A percentile compares a stretch with the other conserved stretches of the same genome.
These are phyloP conservation scores for Trichonephila clavipes DNA, from an alignment of 1,140 invertebrate species.

Conservation along the genomic window DNA sequence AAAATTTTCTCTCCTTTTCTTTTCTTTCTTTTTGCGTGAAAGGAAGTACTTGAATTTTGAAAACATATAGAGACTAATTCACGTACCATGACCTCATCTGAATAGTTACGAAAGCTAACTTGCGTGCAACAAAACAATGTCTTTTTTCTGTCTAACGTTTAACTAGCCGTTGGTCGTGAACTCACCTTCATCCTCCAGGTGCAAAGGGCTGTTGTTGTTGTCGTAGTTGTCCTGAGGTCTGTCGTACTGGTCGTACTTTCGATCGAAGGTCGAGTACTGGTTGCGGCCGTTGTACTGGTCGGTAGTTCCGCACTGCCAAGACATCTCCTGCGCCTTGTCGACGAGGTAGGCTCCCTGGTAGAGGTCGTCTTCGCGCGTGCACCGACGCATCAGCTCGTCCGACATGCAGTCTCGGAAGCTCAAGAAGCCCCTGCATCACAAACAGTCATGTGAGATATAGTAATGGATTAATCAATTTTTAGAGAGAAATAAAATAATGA, in stretches of 20 bases:
- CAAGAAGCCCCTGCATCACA: constrained; percentile 42
- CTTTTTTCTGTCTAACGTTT: too few relatives aligned
- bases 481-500: neutral
- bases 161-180: too few relatives aligned
- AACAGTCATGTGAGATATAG: too few relatives aligned
- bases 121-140: too few relatives aligned
- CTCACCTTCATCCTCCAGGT: constrained; percentile 67
- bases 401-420: constrained; percentile 72
- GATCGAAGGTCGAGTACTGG: constrained; percentile 26
- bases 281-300: constrained; percentile 8
- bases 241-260: neutral
- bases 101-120: too few relatives aligned
- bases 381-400: constrained; percentile 62
- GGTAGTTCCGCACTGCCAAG: constrained; percentile 68
- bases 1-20: too few relatives aligned
- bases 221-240: too few relatives aligned
- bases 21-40: too few relatives aligned
- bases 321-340: constrained; percentile 75
- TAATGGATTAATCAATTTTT: neutral
- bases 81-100: too few relatives aligned
- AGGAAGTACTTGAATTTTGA: too few relatives aligned
- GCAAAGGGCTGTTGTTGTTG: neutral
- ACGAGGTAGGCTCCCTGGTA: constrained; percentile 73
- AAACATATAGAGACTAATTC: too few relatives aligned
- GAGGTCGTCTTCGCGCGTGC: constrained; percentile 73